Percentiles rank a stretch among this genome's conserved stretches.
phyloP scores from a whole-genome alignment of 1,140 invertebrate genomes.

The Camponotus pennsylvanicus region DNA sequence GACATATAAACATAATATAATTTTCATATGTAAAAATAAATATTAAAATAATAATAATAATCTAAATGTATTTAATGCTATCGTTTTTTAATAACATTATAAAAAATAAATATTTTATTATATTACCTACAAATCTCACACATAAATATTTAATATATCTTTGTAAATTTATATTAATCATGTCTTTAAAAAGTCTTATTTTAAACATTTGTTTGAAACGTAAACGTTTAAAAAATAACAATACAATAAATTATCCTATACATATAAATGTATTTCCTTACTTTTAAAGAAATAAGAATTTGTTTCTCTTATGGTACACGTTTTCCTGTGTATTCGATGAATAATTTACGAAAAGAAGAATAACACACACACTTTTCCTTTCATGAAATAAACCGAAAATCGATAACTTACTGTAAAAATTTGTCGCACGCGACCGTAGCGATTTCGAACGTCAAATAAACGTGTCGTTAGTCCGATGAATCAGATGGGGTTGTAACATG shows the following conservation, averaged over 20 bases:
- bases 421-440: constrained; percentile 46
- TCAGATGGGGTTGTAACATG: constrained; percentile 80
- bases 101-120: background rate
- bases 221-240: too few relatives aligned
- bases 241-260: background rate
- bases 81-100: too few relatives aligned
- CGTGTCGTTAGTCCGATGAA: constrained; percentile 84
- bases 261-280: background rate
- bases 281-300: background rate
- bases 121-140: too few relatives aligned
- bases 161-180: too few relatives aligned
- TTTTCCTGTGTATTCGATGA: background rate
- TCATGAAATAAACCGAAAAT: constrained; percentile 7
- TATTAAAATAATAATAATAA: background rate
- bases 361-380: background rate
- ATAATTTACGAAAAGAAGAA: background rate
- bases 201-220: too few relatives aligned
- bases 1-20: background rate
- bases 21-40: background rate
- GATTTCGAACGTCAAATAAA: constrained; percentile 77
- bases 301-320: background rate
- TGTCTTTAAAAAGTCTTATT: too few relatives aligned
- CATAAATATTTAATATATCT: too few relatives aligned
- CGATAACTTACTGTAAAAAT: constrained; percentile 45
- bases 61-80: background rate